Percentiles rank a stretch among this genome's conserved stretches.
phyloP scores from a whole-genome alignment of 1,140 invertebrate genomes.

The Calliopsis andreniformis region DNA sequence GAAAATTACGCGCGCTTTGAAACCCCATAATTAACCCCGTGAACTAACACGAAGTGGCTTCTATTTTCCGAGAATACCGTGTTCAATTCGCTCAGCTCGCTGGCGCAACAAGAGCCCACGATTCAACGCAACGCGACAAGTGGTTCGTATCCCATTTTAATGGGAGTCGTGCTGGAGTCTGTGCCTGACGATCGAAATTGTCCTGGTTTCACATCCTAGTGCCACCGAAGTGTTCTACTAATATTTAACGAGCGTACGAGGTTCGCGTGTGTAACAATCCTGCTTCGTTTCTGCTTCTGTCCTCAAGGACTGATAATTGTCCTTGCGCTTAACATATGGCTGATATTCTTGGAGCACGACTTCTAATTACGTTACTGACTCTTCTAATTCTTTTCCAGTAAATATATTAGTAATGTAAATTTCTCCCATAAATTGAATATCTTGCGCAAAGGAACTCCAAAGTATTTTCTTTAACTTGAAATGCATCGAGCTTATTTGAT shows the following conservation, averaged over 20 bases:
- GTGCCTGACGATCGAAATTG: constrained; percentile 36
- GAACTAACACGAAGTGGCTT: neutral
- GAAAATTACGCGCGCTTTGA: neutral
- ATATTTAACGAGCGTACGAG: constrained; percentile 53
- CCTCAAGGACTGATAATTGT: constrained; percentile 35
- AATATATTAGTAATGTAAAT: too few relatives aligned
- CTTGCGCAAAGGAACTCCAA: too few relatives aligned
- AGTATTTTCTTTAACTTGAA: too few relatives aligned
- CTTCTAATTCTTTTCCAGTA: neutral
- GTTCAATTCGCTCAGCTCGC: neutral
- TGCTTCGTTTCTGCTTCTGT: constrained; percentile 37
- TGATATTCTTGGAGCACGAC: neutral
- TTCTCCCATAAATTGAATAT: too few relatives aligned
- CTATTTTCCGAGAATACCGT: neutral
- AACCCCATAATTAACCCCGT: too few relatives aligned
- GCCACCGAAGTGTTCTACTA: constrained; percentile 42
- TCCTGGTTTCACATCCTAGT: constrained; percentile 28
- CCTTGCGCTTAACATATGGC: constrained; percentile 3
- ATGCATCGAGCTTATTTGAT: too few relatives aligned
- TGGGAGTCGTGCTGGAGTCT: neutral
- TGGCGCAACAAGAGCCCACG: neutral
- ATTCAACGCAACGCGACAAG: constrained; percentile 24
- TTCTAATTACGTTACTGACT: constrained; percentile 2
- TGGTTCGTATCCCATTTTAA: constrained; percentile 45
- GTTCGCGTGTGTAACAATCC: constrained; percentile 5